phyloP scores from a whole-genome alignment of 2,113 vertebrate species.

The Cygnus buccinator region DNA sequence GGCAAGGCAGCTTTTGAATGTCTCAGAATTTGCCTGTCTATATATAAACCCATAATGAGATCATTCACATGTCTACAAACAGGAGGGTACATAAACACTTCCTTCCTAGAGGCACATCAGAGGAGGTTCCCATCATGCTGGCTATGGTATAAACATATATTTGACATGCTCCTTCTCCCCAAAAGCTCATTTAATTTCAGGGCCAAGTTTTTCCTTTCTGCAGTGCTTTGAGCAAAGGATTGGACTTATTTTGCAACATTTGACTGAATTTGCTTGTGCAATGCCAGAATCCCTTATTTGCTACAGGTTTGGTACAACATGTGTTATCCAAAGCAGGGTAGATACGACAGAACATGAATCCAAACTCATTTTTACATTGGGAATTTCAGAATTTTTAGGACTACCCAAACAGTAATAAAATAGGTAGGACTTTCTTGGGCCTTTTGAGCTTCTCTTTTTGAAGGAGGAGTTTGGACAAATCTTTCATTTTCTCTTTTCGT shows the following conservation, averaged over 20 bases:
- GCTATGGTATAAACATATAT: background rate
- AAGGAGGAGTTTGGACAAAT: background rate
- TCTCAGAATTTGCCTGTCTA: background rate
- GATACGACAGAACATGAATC: background rate
- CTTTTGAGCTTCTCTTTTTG: background rate
- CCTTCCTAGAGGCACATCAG: background rate
- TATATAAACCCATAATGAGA: background rate
- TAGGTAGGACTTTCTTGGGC: rapidly evolving
- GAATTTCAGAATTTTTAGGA: background rate
- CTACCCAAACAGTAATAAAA: background rate
- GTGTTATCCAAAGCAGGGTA: background rate
- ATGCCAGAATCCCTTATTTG: background rate
- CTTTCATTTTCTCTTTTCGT: background rate
- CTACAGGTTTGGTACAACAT: rapidly evolving
- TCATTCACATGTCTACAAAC: background rate
- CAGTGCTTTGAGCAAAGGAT: background rate
- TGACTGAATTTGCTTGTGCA: background rate
- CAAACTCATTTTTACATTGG: rapidly evolving
- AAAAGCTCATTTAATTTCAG: background rate
- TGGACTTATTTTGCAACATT: background rate
- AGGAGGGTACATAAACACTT: background rate
- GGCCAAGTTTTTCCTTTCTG: background rate
- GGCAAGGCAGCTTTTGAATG: background rate
- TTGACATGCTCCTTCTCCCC: background rate
- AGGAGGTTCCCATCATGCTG: background rate